phyloP scores from a whole-genome alignment of 2,888 invertebrate species.

The Diarsia rubi region DNA sequence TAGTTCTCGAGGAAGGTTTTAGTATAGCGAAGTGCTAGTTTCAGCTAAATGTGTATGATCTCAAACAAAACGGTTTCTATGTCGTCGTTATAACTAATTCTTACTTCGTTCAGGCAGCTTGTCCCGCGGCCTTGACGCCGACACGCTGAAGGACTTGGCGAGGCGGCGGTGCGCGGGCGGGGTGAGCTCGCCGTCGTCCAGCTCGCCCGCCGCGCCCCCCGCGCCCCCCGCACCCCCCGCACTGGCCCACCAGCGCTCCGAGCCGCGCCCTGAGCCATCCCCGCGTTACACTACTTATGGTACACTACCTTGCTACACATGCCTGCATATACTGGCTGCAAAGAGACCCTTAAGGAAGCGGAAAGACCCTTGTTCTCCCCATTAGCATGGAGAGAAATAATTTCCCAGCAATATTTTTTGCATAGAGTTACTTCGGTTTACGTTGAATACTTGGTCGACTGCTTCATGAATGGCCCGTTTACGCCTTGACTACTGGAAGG shows the following conservation, averaged over 20 bases:
- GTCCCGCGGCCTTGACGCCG: constrained; percentile 88
- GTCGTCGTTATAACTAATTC: constrained; percentile 14
- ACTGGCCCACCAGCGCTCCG: constrained; percentile 83
- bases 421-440: neutral
- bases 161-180: constrained; percentile 96
- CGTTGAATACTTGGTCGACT: neutral
- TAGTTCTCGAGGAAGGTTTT: too few relatives aligned
- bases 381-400: too few relatives aligned
- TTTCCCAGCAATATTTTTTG: neutral
- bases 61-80: constrained; percentile 26
- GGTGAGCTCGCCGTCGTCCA: constrained; percentile 92
- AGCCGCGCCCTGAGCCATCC: constrained; percentile 81
- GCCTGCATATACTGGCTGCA: neutral
- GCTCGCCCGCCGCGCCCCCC: constrained; percentile 78
- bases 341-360: neutral
- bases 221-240: constrained; percentile 68
- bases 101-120: constrained; percentile 83
- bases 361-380: neutral
- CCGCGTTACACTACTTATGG: constrained; percentile 63
- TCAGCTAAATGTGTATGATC: neutral
- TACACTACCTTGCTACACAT: constrained; percentile 57
- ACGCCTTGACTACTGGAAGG: too few relatives aligned
- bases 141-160: constrained; percentile 98
- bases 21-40: too few relatives aligned
- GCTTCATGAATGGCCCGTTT: neutral